phyloP scores from a whole-genome alignment of 64 coral and sea anemone genomes.

The Pocillopora verrucosa region DNA sequence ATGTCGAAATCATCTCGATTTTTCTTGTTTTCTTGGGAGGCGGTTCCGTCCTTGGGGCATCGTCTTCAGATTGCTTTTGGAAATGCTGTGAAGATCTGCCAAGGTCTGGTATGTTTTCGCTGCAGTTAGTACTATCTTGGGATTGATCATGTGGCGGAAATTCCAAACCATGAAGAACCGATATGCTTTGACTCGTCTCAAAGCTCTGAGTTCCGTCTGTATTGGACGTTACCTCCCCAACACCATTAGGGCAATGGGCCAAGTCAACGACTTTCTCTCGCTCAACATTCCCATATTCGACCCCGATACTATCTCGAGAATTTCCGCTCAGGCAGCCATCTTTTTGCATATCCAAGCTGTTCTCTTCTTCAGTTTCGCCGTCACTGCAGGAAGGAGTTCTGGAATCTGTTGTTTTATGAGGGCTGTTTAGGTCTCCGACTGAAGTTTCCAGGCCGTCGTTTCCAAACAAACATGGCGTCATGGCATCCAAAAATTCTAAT shows the following conservation, averaged over 20 bases:
- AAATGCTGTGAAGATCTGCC: not conserved
- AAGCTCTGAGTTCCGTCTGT: constrained; percentile 16
- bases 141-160: not conserved
- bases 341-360: not conserved
- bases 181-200: constrained; percentile 7
- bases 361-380: not conserved
- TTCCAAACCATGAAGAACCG: constrained; percentile 5
- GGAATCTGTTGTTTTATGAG: not conserved
- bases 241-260: not conserved
- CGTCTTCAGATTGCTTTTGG: not conserved
- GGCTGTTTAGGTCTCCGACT: not conserved
- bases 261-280: not conserved
- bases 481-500: not conserved
- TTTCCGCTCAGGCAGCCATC: not conserved
- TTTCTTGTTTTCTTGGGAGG: not conserved
- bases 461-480: constrained; percentile 31
- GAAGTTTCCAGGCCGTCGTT: not conserved
- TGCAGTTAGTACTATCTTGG: not conserved
- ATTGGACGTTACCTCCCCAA: not conserved
- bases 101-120: not conserved
- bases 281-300: not conserved
- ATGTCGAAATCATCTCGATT: not conserved
- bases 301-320: not conserved
- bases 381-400: not conserved
- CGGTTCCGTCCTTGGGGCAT: constrained; percentile 8